phyloP scores from a whole-genome alignment of 2,797 vertebrate species.

The Ceryle rudis region DNA sequence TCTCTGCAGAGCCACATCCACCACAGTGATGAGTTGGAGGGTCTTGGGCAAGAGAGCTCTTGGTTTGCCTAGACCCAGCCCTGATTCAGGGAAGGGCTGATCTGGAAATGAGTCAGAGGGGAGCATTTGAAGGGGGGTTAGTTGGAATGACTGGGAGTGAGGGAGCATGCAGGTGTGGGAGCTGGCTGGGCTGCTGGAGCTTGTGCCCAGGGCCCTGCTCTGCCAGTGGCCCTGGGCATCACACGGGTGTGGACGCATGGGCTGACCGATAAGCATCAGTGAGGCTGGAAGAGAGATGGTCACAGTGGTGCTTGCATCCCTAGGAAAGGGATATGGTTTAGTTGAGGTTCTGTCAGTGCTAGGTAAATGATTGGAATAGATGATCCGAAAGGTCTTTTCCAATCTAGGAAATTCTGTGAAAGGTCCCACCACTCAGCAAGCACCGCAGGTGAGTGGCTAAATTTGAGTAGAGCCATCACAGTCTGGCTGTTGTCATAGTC shows the following conservation, averaged over 20 bases:
- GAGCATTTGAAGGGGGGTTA: background rate
- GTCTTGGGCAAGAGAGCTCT: fast-evolving
- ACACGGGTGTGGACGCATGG: fast-evolving
- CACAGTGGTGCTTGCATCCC: background rate
- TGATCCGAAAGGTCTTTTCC: no score
- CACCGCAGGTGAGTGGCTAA: no score
- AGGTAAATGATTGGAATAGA: no score
- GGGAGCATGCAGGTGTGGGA: fast-evolving
- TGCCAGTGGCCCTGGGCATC: background rate
- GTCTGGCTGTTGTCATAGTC: no score
- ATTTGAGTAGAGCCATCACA: no score
- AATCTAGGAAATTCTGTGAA: no score
- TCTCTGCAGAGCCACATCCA: background rate
- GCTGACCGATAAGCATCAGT: background rate
- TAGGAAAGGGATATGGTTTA: no score
- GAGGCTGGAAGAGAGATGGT: background rate
- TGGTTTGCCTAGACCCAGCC: fast-evolving
- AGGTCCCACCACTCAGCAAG: no score
- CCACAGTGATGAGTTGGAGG: fast-evolving
- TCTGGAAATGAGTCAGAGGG: fast-evolving
- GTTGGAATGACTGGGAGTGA: background rate
- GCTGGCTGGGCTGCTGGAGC: background rate
- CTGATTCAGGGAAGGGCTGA: fast-evolving
- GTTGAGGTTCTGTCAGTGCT: no score
- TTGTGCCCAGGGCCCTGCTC: background rate